These are phyloP conservation scores for Carcharodon carcharias DNA, from an alignment of 2,797 vertebrate genomes.

Conservation along the genomic window DNA sequence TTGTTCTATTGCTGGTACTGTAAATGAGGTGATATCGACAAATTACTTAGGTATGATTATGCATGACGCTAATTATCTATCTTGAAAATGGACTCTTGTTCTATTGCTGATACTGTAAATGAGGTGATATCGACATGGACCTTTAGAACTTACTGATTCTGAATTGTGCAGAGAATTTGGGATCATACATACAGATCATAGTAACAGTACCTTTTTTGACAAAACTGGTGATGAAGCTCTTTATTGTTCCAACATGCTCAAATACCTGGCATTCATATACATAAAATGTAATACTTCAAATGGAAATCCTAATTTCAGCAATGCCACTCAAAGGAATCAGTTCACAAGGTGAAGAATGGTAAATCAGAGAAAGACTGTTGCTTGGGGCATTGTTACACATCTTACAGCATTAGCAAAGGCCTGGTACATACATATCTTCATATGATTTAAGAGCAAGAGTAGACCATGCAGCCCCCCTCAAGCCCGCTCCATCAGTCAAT, in stretches of 20 bases:
- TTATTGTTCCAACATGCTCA: background rate
- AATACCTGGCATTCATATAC: background rate
- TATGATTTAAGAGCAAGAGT: too few species aligned
- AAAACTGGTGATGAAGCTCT: background rate
- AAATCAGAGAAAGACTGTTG: background rate
- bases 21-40: too few species aligned
- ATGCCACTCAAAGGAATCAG: background rate
- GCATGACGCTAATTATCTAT: background rate
- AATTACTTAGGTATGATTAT: background rate
- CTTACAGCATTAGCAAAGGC: background rate
- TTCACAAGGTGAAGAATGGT: background rate
- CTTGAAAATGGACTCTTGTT: background rate
- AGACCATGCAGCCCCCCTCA: too few species aligned
- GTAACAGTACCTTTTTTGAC: background rate
- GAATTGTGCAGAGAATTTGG: background rate
- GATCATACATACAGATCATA: background rate
- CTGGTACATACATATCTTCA: background rate
- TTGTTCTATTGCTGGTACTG: background rate
- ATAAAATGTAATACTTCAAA: background rate
- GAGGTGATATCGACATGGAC: background rate
- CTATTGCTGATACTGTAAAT: background rate
- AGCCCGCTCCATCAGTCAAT: too few species aligned
- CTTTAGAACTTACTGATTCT: background rate
- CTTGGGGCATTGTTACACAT: background rate
- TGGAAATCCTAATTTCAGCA: background rate